phyloP scores from a whole-genome alignment of 2,797 vertebrate species.

The Rhyacichthys aspro region DNA sequence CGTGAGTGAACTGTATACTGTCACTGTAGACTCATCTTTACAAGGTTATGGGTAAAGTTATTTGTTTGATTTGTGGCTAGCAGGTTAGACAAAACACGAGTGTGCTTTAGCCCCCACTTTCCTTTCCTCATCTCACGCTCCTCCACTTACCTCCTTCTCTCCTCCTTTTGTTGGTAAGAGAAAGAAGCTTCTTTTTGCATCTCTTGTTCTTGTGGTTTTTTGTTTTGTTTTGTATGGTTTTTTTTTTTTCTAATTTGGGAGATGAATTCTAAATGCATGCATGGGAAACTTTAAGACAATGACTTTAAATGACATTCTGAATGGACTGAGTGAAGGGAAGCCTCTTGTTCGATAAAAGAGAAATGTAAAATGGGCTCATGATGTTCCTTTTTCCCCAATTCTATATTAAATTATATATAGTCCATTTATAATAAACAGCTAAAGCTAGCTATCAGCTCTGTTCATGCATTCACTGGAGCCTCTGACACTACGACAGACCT shows the following conservation, averaged over 20 bases:
- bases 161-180: slow-evolving; percentile 59
- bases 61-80: background rate
- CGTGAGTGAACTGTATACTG: background rate
- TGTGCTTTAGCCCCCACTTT: slow-evolving; percentile 13
- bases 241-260: slow-evolving; percentile 74
- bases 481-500: no score
- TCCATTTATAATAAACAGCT: no score
- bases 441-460: background rate
- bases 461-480: background rate
- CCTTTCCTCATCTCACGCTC: slow-evolving; percentile 10
- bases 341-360: slow-evolving; percentile 52
- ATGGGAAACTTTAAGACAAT: slow-evolving; percentile 66
- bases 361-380: background rate
- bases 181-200: slow-evolving; percentile 78
- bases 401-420: no score
- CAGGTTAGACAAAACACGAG: slow-evolving; percentile 15
- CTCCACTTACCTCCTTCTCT: slow-evolving; percentile 8
- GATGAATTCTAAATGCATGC: slow-evolving; percentile 80
- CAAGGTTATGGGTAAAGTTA: background rate
- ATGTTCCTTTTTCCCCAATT: no score
- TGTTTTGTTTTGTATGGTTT: background rate
- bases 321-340: slow-evolving; percentile 61
- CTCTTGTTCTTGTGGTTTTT: slow-evolving; percentile 75
- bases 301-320: slow-evolving; percentile 62
- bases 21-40: background rate